phyloP scores from a whole-genome alignment of 2,888 invertebrate species.

The Eupithecia vulgata region DNA sequence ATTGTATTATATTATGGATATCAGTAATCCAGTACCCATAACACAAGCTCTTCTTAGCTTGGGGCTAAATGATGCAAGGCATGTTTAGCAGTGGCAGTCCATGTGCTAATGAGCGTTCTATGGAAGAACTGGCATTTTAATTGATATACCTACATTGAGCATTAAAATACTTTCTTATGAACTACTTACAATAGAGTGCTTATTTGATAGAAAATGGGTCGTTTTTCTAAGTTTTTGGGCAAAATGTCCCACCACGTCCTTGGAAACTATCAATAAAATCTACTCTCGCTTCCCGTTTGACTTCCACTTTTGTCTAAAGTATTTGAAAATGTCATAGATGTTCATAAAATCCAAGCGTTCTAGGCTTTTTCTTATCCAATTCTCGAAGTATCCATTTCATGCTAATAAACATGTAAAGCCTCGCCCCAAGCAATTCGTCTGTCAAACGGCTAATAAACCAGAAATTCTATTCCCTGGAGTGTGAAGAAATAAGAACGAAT shows the following conservation, averaged over 20 bases:
- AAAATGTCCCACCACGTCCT: too few species aligned
- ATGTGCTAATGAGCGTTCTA: not conserved
- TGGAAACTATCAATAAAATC: not conserved
- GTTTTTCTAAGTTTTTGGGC: not conserved
- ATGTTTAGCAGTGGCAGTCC: not conserved
- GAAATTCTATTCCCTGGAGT: conserved; percentile 12
- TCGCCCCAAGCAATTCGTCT: conserved; percentile 22
- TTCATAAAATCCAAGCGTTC: not conserved
- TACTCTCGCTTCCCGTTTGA: not conserved
- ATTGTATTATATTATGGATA: too few species aligned
- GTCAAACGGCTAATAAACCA: conserved; percentile 28
- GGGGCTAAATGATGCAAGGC: too few species aligned
- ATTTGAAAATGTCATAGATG: not conserved
- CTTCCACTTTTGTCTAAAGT: not conserved
- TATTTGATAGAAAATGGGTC: not conserved
- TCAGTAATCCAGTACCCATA: too few species aligned
- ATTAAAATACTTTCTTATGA: too few species aligned
- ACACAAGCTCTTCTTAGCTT: too few species aligned
- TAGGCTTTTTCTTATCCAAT: not conserved
- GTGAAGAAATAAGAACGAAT: conserved; percentile 5
- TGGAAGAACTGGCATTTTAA: too few species aligned
- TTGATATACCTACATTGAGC: too few species aligned
- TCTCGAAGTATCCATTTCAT: not conserved
- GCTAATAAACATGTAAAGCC: conserved; percentile 14
- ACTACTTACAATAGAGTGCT: not conserved